phyloP scores from a whole-genome alignment of 1,140 invertebrate genomes.

The Zelostemma sp. region DNA sequence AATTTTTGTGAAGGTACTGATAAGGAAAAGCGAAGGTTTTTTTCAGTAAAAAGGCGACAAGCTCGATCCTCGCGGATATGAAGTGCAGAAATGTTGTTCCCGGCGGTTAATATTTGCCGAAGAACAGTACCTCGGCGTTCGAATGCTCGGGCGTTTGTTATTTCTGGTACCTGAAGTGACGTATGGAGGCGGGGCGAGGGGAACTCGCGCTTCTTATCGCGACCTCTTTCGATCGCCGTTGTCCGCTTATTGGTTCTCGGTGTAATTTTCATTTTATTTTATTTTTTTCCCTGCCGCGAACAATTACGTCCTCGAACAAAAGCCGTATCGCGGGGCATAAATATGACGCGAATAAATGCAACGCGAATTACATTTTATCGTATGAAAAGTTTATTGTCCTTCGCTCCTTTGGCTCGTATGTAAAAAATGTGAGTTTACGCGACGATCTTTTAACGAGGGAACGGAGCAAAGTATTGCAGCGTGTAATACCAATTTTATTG shows the following conservation, averaged over 20 bases:
- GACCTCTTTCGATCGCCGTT: constrained; percentile 57
- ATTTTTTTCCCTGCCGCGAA: neutral
- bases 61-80: neutral
- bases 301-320: neutral
- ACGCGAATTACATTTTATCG: no score
- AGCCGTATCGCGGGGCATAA: neutral
- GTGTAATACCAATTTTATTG: constrained; percentile 56
- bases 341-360: no score
- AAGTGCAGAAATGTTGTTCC: constrained; percentile 26
- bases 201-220: constrained; percentile 54
- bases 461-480: no score
- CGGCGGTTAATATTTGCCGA: constrained; percentile 56
- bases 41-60: no score
- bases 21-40: no score
- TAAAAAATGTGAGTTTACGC: no score
- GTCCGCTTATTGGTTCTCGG: constrained; percentile 26
- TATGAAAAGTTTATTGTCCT: no score
- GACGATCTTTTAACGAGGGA: no score
- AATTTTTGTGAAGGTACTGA: no score
- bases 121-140: constrained; percentile 52
- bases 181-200: constrained; percentile 33
- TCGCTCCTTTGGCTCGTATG: no score
- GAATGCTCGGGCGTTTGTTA: constrained; percentile 50
- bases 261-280: neutral
- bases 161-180: constrained; percentile 49